Evolutionary conservation across 2,113 vertebrate genomes (phyloP), one percentile per base, ranked within the genome.

Genomic region (Microcebus griseorufus): DNA sequence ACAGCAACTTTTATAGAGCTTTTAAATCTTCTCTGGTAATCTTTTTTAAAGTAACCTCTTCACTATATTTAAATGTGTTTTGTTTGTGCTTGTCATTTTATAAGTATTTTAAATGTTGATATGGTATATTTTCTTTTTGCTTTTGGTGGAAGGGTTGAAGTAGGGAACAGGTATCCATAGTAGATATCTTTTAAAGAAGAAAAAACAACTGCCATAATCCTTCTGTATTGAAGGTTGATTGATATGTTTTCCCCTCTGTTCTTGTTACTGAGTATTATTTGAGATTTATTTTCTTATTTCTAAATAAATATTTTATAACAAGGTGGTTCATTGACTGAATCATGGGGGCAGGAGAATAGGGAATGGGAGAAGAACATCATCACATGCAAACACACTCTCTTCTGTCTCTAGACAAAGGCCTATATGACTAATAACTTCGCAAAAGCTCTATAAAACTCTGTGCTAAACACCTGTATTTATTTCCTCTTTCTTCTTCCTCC

Each of bases 401-500:
- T 91, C 1, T 67, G 18, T 95, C 48, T 86, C 23, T n/a, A 65
- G 37, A 53, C 65, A 88, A 64, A 94, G 73, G 45, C 85, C 80
- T 94, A 88, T 82, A 42, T 93, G 55, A 90, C 75, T 72, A 60
- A 85, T 95, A 96, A 88, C 60, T 95, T 84, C 81, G 45, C 62
- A 93, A 93, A 76, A 93, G 14, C 75, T 95, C 96, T 89, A 4
- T 90, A 75, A 90, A 95, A 96, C 94, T 25, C 75, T 79, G 18
- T 95, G 75, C 94, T 90, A 83, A 96, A 70, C 97, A 98, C 97
- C 97, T 98, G 97, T 96, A 93, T 97, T 96, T 97, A 97, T 98
- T 98, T 98, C 97, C 97, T 97, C 97, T 98, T 97, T 98, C 87
- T 97, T 97, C 97, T 98, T 98, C 97, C 95, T 97, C 97, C 96